A percentile compares a stretch with the other conserved stretches of the same genome.
phyloP scores from a whole-genome alignment of 2,888 invertebrate species.

The Drosophila eohydei region DNA sequence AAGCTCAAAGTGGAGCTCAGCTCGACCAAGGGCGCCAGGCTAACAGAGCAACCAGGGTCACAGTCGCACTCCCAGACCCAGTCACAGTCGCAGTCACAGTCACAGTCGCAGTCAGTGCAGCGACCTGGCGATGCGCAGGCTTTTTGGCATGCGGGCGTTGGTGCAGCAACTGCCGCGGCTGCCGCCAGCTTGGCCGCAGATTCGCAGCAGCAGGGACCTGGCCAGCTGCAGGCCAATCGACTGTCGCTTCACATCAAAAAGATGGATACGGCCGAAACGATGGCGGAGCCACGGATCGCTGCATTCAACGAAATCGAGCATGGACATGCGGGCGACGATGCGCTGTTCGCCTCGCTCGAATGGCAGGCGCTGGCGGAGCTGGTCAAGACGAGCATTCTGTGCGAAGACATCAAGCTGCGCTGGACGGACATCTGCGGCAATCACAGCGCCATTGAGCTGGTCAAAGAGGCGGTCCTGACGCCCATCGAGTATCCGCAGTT shows the following conservation, averaged over 20 bases:
- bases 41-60: not conserved
- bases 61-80: not conserved
- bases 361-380: slow-evolving; percentile 82
- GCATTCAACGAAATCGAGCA: slow-evolving; percentile 75
- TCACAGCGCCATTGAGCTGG: slow-evolving; percentile 89
- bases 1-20: slow-evolving; percentile 70
- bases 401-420: slow-evolving; percentile 87
- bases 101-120: slow-evolving; percentile 6
- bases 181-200: slow-evolving; percentile 34
- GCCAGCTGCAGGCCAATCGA: slow-evolving; percentile 46
- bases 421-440: slow-evolving; percentile 94
- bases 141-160: slow-evolving; percentile 60
- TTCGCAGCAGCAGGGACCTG: slow-evolving; percentile 31
- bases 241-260: slow-evolving; percentile 72
- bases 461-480: slow-evolving; percentile 95
- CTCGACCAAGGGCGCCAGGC: slow-evolving; percentile 10
- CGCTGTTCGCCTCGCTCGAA: slow-evolving; percentile 67
- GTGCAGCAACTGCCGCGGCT: slow-evolving; percentile 48
- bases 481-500: slow-evolving; percentile 90
- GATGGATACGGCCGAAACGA: slow-evolving; percentile 54
- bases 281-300: slow-evolving; percentile 28
- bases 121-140: slow-evolving; percentile 39
- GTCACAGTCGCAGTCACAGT: not conserved
- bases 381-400: slow-evolving; percentile 85
- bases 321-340: slow-evolving; percentile 62